Evolutionary conservation across 2,888 invertebrate genomes (phyloP).

Genomic region (Troglohyphantes excavatus): DNA sequence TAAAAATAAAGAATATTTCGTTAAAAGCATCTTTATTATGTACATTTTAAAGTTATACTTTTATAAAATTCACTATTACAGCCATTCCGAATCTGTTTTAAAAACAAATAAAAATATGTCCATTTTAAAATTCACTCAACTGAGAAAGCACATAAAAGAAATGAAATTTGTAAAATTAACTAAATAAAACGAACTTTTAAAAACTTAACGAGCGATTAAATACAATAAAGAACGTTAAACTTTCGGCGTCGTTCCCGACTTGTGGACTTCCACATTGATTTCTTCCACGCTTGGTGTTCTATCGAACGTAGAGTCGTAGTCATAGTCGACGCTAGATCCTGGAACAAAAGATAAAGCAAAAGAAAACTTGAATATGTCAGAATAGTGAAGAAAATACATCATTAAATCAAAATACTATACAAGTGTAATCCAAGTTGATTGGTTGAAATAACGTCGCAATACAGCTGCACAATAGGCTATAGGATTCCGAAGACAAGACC

Average conservation of each 20-base stretch:
- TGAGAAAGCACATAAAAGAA: not conserved
- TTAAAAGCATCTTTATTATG: not conserved
- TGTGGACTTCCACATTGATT: not conserved
- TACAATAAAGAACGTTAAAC: not conserved
- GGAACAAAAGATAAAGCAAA: not conserved
- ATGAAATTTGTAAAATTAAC: not conserved
- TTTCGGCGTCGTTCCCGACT: not conserved
- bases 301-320: constrained; percentile 61
- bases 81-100: not conserved
- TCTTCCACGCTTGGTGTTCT: constrained; percentile 7
- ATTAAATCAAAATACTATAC: too few species aligned
- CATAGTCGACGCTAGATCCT: constrained; percentile 49
- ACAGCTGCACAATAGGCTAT: too few species aligned
- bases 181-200: constrained; percentile 20
- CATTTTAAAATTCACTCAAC: not conserved
- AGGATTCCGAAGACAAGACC: too few species aligned
- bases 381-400: too few species aligned
- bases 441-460: too few species aligned
- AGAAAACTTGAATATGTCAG: not conserved
- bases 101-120: constrained; percentile 28
- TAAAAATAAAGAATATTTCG: not conserved
- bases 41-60: not conserved
- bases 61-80: not conserved
- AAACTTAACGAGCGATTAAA: constrained; percentile 27
- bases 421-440: too few species aligned